Conservation (phyloP, 2,888 invertebrate species). For the Eupelmus urozonus region DNA sequence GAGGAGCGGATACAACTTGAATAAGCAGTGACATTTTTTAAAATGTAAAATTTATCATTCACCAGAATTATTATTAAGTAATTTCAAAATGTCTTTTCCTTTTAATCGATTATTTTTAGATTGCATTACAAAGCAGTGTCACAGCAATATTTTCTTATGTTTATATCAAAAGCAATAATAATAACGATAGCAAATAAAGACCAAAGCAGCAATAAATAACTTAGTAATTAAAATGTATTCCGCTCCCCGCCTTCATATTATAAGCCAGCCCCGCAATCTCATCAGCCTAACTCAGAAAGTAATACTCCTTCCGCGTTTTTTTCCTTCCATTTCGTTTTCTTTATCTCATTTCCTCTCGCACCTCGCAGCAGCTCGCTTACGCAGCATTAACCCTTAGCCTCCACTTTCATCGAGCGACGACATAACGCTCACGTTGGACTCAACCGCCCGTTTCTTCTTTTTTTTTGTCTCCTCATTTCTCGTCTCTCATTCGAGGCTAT, state of each 20-base stretch:
- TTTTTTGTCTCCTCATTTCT: background rate
- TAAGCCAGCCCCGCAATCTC: background rate
- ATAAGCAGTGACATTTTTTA: too few relatives aligned
- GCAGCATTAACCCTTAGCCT: background rate
- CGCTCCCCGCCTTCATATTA: background rate
- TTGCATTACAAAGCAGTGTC: too few relatives aligned
- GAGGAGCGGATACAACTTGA: too few relatives aligned
- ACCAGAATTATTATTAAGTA: too few relatives aligned
- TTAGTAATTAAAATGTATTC: background rate
- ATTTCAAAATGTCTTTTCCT: too few relatives aligned
- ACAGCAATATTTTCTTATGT: too few relatives aligned
- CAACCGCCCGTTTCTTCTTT: background rate
- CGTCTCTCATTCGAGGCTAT: background rate
- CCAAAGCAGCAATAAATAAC: background rate
- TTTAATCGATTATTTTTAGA: too few relatives aligned
- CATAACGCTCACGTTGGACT: background rate
- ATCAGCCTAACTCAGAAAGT: background rate
- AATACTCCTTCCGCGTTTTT: background rate
- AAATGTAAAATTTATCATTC: too few relatives aligned
- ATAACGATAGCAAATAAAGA: too few relatives aligned
- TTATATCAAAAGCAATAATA: too few relatives aligned
- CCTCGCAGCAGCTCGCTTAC: background rate
- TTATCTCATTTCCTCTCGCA: background rate
- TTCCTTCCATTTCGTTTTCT: too few relatives aligned
- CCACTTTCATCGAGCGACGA: background rate